phyloP scores from a whole-genome alignment of 1,140 invertebrate species.

The Semibalanus balanoides region DNA sequence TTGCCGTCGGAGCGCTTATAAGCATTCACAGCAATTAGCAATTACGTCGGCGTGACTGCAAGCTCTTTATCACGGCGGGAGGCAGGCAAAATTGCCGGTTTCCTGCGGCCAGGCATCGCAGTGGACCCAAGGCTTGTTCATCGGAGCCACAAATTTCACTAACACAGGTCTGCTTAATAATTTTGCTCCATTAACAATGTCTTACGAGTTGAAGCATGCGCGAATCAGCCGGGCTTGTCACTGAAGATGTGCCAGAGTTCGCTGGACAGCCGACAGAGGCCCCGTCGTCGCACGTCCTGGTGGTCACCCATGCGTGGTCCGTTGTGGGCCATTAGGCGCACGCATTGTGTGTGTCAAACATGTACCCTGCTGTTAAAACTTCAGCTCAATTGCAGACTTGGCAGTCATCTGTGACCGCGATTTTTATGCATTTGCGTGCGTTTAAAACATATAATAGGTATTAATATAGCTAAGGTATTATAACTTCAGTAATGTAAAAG shows the following conservation, averaged over 20 bases:
- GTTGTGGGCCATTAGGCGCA: no score
- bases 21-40: conserved; percentile 2
- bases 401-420: no score
- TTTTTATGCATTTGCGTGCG: no score
- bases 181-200: not conserved
- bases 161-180: not conserved
- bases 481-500: no score
- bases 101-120: not conserved
- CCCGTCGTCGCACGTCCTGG: no score
- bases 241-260: not conserved
- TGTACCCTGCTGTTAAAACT: no score
- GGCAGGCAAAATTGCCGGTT: not conserved
- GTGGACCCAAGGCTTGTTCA: not conserved
- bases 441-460: no score
- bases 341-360: no score
- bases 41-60: not conserved
- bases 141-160: not conserved
- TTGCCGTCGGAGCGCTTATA: not conserved
- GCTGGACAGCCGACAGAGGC: no score
- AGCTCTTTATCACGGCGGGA: not conserved
- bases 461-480: no score
- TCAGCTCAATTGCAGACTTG: no score
- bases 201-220: not conserved
- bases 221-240: not conserved
- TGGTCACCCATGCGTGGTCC: no score